Evolutionary conservation across 2,797 vertebrate species (phyloP).

Genomic region (Rhynchotus rufescens): DNA sequence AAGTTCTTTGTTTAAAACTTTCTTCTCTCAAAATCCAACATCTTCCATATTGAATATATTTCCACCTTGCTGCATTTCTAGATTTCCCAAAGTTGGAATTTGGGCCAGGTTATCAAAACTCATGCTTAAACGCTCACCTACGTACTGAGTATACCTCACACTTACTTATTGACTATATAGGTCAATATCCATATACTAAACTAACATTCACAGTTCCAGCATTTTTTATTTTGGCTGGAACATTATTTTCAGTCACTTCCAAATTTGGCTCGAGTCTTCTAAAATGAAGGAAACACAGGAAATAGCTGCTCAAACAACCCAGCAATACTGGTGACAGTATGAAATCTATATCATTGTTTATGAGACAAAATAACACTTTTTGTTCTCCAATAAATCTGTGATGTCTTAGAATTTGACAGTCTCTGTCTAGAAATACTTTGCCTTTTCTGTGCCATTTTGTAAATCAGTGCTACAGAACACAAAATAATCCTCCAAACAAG

Average conservation of each 20-base stretch:
- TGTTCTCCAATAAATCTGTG: neutral
- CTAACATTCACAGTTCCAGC: no score
- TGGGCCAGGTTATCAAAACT: no score
- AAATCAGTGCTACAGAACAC: neutral
- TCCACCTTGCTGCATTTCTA: no score
- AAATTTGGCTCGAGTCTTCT: neutral
- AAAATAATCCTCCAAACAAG: neutral
- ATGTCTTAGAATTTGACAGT: neutral
- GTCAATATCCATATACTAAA: no score
- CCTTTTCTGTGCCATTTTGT: neutral
- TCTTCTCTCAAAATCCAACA: no score
- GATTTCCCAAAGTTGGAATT: no score
- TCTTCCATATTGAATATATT: no score
- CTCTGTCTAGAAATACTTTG: neutral
- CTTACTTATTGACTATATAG: no score
- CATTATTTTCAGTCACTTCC: neutral
- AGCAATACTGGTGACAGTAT: neutral
- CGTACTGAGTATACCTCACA: no score
- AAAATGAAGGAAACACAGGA: neutral
- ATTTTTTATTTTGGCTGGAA: no score
- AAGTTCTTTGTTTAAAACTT: no score
- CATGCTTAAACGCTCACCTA: no score
- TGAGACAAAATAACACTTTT: neutral
- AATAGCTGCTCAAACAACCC: neutral
- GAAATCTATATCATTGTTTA: neutral